Evolutionary conservation across 2,113 vertebrate genomes (phyloP), one percentile per base, ranked within the genome.

Genomic region (Psilopogon haemacephalus): DNA sequence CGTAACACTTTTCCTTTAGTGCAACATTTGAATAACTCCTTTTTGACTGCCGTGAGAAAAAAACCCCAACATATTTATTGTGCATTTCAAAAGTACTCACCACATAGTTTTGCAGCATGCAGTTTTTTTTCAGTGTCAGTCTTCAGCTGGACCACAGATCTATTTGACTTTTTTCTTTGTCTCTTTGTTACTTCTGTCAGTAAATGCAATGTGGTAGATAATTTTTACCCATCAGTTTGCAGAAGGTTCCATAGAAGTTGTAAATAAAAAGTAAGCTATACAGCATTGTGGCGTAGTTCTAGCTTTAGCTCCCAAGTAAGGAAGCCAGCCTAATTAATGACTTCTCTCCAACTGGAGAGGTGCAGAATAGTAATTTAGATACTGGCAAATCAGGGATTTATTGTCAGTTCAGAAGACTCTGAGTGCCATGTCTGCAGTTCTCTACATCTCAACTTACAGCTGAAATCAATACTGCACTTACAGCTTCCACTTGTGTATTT

Each of bases 391-490:
- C 6, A 54, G 67, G 76, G 87, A 96, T 96, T 95, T 96, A 95
- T 87, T 91, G 77, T 81, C 83, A 50, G 8, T 30, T 96, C 67
- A 23, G 79, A 33, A 59, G 70, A 26, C 60, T 59, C 7, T 40
- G 91, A 96, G 84, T 92, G 94, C 91, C 90, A 94, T 4, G 86
- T 76, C 76, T 93, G 95, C 96, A 93, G 32, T 93, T 97, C 94
- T 95, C 75, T 21, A 7, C 67, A 24, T 65, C 95, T 88, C 89
- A 70, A 3, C 91, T 93, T 89, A 76, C 91, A 94, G 8, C 88
- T 95, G 95, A 90, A 95, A 97, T 96, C 95, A 93, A 95, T 91
- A 93, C 80, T 58, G 71, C 58, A 55, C 63, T 84, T 40, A 52
- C 92, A 73, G 80, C 52, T 82, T 93, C 74, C 77, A 59, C 91